Conservation (phyloP, 2,888 invertebrate species). For the Elysia crispata region DNA sequence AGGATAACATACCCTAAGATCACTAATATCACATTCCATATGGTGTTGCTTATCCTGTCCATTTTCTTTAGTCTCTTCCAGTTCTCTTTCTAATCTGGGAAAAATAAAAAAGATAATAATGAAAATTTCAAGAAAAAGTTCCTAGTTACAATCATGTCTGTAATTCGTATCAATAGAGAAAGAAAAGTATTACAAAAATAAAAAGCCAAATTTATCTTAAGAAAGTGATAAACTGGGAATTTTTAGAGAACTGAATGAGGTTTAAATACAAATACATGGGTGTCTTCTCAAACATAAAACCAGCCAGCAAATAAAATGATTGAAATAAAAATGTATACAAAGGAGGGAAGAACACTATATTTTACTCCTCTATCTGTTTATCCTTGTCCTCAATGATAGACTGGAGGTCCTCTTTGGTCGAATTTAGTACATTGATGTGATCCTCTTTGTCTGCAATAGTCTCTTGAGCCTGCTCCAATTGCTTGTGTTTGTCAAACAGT, state of each 20-base stretch:
- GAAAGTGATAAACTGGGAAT: no score
- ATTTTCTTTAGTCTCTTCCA: slow-evolving; percentile 58
- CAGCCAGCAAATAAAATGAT: no score
- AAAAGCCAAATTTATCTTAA: no score
- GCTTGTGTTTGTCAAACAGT: slow-evolving; percentile 72
- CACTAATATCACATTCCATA: slow-evolving; percentile 67
- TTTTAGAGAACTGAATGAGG: no score
- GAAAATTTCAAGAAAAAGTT: no score
- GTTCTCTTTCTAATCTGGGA: slow-evolving; percentile 62
- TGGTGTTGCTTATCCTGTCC: slow-evolving; percentile 60
- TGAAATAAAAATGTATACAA: no score
- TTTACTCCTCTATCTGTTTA: slow-evolving; percentile 60
- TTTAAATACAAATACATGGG: no score
- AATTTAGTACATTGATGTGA: slow-evolving; percentile 60
- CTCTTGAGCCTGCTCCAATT: slow-evolving; percentile 65
- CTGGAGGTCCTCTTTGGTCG: slow-evolving; percentile 58
- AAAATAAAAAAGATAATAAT: neutral
- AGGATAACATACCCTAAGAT: slow-evolving; percentile 60
- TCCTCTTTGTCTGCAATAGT: slow-evolving; percentile 60
- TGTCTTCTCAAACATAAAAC: no score
- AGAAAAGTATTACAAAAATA: no score
- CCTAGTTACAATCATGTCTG: no score
- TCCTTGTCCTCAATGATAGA: slow-evolving; percentile 59
- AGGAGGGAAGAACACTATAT: no score
- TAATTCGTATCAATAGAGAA: no score